Percentiles rank a stretch among this genome's conserved stretches.
Conservation (phyloP, 2,888 invertebrate genomes). For the Argyresthia goedartella region DNA sequence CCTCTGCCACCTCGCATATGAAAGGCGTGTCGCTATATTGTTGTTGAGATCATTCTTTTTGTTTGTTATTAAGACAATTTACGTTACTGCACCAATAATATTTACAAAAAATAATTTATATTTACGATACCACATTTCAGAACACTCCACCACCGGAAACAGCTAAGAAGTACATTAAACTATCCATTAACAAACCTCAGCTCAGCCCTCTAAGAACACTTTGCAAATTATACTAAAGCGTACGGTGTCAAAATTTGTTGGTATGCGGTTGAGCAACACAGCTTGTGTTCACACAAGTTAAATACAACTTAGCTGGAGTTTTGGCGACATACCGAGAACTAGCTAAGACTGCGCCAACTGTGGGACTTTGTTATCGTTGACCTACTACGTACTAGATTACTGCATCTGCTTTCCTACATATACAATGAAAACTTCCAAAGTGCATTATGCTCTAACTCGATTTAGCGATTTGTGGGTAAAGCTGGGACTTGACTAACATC, state of each 20-base stretch:
- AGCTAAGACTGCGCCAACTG: constrained; percentile 28
- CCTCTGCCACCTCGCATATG: too few relatives aligned
- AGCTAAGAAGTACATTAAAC: constrained; percentile 28
- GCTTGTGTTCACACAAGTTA: constrained; percentile 57
- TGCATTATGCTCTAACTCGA: constrained; percentile 7
- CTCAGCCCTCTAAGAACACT: constrained; percentile 8
- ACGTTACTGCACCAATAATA: background rate
- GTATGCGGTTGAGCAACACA: constrained; percentile 52
- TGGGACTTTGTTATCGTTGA: background rate
- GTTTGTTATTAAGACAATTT: too few relatives aligned
- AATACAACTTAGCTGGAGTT: constrained; percentile 62
- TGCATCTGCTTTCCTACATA: background rate
- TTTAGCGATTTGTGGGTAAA: too few relatives aligned
- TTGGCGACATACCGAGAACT: constrained; percentile 44
- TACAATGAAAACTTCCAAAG: background rate
- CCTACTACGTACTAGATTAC: background rate
- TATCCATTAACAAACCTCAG: constrained; percentile 12
- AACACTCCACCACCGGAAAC: background rate
- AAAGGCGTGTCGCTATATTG: too few relatives aligned
- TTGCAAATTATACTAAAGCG: constrained; percentile 30
- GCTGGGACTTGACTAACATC: too few relatives aligned
- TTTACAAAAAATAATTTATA: too few relatives aligned
- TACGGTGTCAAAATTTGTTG: constrained; percentile 59
- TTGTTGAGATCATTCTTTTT: too few relatives aligned
- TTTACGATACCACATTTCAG: background rate